These are phyloP conservation scores for Tenthredo scrophulariae DNA, from an alignment of 2,888 invertebrate species.

Conservation along the genomic window DNA sequence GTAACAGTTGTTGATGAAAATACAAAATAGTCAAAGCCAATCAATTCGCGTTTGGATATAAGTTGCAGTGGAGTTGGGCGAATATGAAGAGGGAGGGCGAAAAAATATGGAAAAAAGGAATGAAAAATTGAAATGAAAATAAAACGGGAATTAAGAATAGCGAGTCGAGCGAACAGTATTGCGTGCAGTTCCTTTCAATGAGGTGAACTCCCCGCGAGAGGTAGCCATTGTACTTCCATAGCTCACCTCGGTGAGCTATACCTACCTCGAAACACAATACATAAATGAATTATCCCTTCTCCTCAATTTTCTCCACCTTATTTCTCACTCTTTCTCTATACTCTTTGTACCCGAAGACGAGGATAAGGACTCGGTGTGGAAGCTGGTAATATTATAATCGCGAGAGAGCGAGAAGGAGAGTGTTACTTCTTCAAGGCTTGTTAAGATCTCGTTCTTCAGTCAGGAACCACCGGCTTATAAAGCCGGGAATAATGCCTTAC, in stretches of 20 bases:
- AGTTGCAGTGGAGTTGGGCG: not conserved
- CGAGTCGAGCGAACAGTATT: conserved; percentile 37
- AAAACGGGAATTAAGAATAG: conserved; percentile 31
- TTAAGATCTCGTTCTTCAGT: conserved; percentile 47
- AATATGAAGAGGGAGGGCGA: not conserved
- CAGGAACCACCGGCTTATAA: conserved; percentile 42
- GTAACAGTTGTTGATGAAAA: not conserved
- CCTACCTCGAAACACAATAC: conserved; percentile 43
- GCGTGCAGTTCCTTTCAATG: conserved; percentile 49
- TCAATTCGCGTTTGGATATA: not conserved
- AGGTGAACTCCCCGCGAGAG: conserved; percentile 13
- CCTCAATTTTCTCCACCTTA: conserved; percentile 26
- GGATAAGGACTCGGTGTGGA: not conserved
- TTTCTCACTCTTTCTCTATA: conserved; percentile 9
- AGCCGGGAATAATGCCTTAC: conserved; percentile 31
- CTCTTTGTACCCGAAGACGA: not conserved
- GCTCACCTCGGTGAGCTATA: conserved; percentile 20
- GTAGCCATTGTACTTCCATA: conserved; percentile 50
- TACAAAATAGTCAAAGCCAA: not conserved
- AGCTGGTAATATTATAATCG: conserved; percentile 43
- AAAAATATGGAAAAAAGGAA: conserved; percentile 24
- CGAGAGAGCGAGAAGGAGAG: not conserved
- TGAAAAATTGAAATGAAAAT: conserved; percentile 35
- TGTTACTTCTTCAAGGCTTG: conserved; percentile 48
- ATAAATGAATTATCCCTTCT: conserved; percentile 51